These are phyloP conservation scores for Geotria australis DNA, from an alignment of 2,797 vertebrate species.

Conservation along the genomic window DNA sequence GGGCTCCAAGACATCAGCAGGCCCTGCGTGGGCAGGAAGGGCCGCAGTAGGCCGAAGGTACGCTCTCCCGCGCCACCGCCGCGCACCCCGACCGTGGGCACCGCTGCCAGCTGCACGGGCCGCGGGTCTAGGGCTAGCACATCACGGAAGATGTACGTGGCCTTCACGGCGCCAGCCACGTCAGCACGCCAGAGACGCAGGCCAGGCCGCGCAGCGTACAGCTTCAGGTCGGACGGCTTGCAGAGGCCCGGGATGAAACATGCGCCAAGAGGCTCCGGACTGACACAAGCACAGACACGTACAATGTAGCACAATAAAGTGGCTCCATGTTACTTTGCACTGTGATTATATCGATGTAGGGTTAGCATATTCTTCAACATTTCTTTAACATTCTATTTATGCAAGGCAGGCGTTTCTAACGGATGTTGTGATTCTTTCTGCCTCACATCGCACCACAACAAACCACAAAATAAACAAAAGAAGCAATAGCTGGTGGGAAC, in stretches of 20 bases:
- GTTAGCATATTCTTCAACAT: too few relatives aligned
- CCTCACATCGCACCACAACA: too few relatives aligned
- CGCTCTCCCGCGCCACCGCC: conserved; percentile 23
- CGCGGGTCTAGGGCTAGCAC: conserved; percentile 34
- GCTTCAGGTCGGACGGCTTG: conserved; percentile 58
- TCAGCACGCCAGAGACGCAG: conserved; percentile 66
- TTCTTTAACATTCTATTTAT: too few relatives aligned
- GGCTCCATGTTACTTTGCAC: too few relatives aligned
- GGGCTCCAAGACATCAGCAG: conserved; percentile 93
- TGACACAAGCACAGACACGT: conserved; percentile 7
- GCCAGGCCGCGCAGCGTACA: conserved; percentile 54
- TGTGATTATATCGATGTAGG: too few relatives aligned
- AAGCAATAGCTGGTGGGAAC: too few relatives aligned
- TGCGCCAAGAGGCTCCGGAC: conserved; percentile 53
- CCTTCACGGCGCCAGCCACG: conserved; percentile 40
- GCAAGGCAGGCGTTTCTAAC: too few relatives aligned
- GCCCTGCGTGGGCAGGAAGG: conserved; percentile 37
- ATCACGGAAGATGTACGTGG: conserved; percentile 43
- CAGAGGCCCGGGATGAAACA: conserved; percentile 83
- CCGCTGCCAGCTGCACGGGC: conserved; percentile 50
- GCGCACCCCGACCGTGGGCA: conserved; percentile 6
- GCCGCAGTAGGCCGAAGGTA: conserved; percentile 47
- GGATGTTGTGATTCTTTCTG: too few relatives aligned
- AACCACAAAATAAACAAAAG: too few relatives aligned
- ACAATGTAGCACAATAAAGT: too few relatives aligned